A percentile compares a stretch with the other conserved stretches of the same genome.
These are phyloP conservation scores for Papilio polyxenes DNA, from an alignment of 1,140 invertebrate species.

Conservation along the genomic window DNA sequence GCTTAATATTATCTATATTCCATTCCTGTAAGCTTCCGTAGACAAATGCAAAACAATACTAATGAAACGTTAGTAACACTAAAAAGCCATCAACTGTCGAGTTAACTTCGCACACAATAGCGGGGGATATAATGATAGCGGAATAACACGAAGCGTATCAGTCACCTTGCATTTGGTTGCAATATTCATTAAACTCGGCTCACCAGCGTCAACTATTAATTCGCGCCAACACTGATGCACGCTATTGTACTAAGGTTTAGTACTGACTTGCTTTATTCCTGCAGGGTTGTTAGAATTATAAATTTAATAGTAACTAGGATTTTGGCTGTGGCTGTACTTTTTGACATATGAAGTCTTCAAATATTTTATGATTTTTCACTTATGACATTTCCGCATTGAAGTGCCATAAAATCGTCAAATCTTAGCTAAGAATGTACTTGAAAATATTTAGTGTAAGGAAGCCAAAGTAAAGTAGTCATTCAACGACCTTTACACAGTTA, in stretches of 20 bases:
- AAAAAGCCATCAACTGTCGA: conserved; percentile 28
- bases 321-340: background rate
- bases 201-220: conserved; percentile 68
- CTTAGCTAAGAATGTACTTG: no score
- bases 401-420: no score
- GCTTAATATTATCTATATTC: background rate
- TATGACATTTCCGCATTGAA: no score
- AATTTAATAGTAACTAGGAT: background rate
- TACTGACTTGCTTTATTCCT: conserved; percentile 54
- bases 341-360: background rate
- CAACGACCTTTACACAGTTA: no score
- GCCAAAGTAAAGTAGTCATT: no score
- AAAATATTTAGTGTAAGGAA: no score
- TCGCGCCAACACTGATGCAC: conserved; percentile 66
- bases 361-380: no score
- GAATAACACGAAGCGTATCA: conserved; percentile 50
- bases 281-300: conserved; percentile 52
- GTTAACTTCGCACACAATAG: conserved; percentile 41
- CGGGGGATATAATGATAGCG: conserved; percentile 48
- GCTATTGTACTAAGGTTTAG: conserved; percentile 70
- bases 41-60: conserved; percentile 22
- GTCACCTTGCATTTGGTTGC: conserved; percentile 71
- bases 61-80: conserved; percentile 26
- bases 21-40: background rate
- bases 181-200: conserved; percentile 76